Evolutionary conservation across 2,113 vertebrate species (phyloP).

Genomic region (Plecotus auritus): DNA sequence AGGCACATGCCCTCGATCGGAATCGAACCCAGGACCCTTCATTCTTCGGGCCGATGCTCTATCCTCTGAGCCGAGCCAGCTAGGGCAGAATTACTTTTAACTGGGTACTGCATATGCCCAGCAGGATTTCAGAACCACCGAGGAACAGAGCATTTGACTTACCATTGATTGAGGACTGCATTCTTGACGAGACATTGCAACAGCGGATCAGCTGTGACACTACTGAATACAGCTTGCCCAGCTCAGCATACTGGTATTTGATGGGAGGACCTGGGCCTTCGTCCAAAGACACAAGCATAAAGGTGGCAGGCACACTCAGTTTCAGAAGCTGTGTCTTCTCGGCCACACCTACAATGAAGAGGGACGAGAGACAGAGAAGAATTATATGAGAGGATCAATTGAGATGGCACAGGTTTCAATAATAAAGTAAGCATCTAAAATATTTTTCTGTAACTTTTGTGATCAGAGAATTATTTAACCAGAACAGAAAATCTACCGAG

Average conservation of each 20-base stretch:
- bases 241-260: constrained; percentile 98
- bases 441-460: constrained; percentile 10
- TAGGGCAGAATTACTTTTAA: neutral
- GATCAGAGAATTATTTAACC: constrained; percentile 4
- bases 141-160: constrained; percentile 71
- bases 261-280: constrained; percentile 99
- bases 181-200: constrained; percentile 96
- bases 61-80: too few relatives aligned
- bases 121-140: constrained; percentile 11
- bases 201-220: constrained; percentile 98
- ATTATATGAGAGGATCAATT: neutral
- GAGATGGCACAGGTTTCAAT: neutral
- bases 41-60: too few relatives aligned
- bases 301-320: constrained; percentile 96
- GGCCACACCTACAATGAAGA: constrained; percentile 86
- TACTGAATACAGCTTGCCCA: constrained; percentile 98
- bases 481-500: neutral
- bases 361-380: neutral
- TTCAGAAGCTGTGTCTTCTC: constrained; percentile 98
- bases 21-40: too few relatives aligned
- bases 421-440: neutral
- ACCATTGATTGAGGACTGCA: constrained; percentile 99
- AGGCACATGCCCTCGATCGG: too few relatives aligned
- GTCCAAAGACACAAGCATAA: constrained; percentile 98
- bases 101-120: neutral